Conservation (phyloP, 2,113 vertebrate genomes). For the Indri indri region DNA sequence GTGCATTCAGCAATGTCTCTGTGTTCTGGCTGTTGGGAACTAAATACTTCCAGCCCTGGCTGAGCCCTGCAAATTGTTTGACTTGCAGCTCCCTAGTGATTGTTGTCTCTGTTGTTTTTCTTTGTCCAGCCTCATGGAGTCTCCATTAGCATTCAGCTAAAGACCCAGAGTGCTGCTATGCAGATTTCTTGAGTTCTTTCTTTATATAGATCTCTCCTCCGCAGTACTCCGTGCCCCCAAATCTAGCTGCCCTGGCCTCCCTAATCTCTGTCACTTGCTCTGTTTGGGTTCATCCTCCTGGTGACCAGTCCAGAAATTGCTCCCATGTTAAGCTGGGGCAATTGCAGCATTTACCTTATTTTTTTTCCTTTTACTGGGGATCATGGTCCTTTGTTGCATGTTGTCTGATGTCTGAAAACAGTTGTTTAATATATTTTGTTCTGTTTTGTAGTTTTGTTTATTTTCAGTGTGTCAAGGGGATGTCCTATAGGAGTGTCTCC, state of each 20-base stretch:
- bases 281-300: neutral
- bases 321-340: neutral
- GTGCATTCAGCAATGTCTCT: neutral
- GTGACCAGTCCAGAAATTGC: neutral
- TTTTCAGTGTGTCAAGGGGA: no score
- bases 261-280: neutral
- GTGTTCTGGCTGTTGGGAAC: neutral
- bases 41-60: neutral
- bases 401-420: neutral
- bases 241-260: neutral
- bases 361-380: neutral
- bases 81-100: neutral
- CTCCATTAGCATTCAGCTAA: neutral
- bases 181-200: neutral
- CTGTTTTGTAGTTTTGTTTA: neutral
- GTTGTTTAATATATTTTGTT: neutral
- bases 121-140: neutral
- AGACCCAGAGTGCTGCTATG: neutral
- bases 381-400: neutral
- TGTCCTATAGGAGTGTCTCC: neutral
- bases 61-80: neutral
- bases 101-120: neutral
- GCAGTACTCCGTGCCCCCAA: neutral
- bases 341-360: neutral
- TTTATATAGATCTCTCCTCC: neutral